Conservation (phyloP, 2,797 vertebrate genomes). For the Anableps anableps region DNA sequence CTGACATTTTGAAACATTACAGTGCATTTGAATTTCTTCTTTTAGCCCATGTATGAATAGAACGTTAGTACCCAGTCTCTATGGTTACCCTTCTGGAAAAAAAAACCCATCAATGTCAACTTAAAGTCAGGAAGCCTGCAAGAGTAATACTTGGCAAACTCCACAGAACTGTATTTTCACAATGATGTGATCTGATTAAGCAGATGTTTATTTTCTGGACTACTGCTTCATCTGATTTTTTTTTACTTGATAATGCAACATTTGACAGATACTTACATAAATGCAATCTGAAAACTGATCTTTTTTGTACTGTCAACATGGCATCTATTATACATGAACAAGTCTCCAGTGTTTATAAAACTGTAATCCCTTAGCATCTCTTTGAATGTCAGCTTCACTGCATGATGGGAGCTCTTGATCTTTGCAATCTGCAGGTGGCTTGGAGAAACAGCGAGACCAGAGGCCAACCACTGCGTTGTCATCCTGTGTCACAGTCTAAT, state of each 20-base stretch:
- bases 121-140: slow-evolving; percentile 63
- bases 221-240: background rate
- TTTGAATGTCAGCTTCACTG: slow-evolving; percentile 13
- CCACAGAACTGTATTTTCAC: slow-evolving; percentile 28
- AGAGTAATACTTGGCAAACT: slow-evolving; percentile 42
- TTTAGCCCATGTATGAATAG: slow-evolving; percentile 53
- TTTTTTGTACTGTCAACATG: background rate
- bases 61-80: slow-evolving; percentile 60
- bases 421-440: slow-evolving; percentile 57
- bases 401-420: slow-evolving; percentile 34
- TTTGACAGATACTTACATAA: background rate
- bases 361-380: slow-evolving; percentile 5
- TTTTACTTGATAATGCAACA: background rate
- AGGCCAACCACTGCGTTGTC: slow-evolving; percentile 42
- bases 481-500: slow-evolving; percentile 55
- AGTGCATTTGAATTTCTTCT: slow-evolving; percentile 32
- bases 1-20: slow-evolving; percentile 16
- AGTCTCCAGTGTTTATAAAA: background rate
- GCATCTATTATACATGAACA: slow-evolving; percentile 4
- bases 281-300: background rate
- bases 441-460: slow-evolving; percentile 27
- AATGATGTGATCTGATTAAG: slow-evolving; percentile 34
- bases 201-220: slow-evolving; percentile 14
- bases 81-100: slow-evolving; percentile 60
- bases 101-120: slow-evolving; percentile 56